Evolutionary conservation across 2,797 vertebrate genomes (phyloP).

Genomic region (Petrocephalus sullivani): DNA sequence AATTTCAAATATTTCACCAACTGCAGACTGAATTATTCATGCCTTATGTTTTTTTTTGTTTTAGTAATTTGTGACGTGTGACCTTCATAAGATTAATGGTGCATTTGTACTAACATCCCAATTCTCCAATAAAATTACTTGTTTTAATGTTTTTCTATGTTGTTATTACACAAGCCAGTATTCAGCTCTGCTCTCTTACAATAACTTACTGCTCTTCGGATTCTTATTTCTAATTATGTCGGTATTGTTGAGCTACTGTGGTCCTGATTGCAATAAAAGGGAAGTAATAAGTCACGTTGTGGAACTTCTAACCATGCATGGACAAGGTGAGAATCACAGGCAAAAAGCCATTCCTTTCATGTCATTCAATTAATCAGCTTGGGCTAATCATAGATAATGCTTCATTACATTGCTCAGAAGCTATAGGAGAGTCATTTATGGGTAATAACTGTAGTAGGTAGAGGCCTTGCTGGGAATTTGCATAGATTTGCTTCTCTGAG

Average conservation of each 20-base stretch:
- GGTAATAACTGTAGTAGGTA: slow-evolving; percentile 30
- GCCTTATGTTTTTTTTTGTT: neutral
- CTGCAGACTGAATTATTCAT: slow-evolving; percentile 7
- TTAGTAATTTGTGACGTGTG: neutral
- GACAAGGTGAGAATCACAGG: neutral
- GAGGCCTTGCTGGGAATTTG: slow-evolving; percentile 30
- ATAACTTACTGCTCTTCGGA: neutral
- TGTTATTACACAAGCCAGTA: neutral
- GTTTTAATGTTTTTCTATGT: neutral
- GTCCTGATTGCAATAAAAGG: neutral
- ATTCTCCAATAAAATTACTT: neutral
- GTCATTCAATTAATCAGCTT: slow-evolving; percentile 24
- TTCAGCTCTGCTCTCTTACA: neutral
- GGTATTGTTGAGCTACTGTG: neutral
- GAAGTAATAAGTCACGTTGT: neutral
- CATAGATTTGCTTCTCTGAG: slow-evolving; percentile 28
- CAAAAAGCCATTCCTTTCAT: neutral
- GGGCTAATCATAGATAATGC: slow-evolving; percentile 25
- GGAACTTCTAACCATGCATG: neutral
- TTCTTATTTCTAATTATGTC: neutral
- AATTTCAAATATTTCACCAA: neutral
- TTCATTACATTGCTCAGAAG: slow-evolving; percentile 40
- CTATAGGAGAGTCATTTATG: slow-evolving; percentile 32
- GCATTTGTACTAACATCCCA: neutral
- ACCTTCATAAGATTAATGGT: neutral